Evolutionary conservation across 2,113 vertebrate species (phyloP).

Genomic region (Lamprologus sp.): DNA sequence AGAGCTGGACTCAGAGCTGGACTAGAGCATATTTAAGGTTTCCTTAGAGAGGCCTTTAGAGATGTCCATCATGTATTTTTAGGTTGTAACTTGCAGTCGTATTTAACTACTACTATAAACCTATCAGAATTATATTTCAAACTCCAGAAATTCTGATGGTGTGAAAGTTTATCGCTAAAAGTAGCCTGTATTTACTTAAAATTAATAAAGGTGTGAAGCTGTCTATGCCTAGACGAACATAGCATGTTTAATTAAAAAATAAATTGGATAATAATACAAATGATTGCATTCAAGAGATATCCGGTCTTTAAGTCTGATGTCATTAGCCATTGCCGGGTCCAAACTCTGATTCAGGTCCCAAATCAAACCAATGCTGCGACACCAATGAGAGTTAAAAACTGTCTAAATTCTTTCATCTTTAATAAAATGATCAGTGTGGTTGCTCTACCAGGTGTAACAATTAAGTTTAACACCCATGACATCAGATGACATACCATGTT

Average conservation of each 20-base stretch:
- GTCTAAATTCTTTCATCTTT: neutral
- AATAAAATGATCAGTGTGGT: neutral
- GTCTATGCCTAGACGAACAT: neutral
- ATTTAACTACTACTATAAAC: rapidly evolving
- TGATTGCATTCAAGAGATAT: neutral
- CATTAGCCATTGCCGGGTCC: neutral
- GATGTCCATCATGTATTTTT: neutral
- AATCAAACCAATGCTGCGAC: neutral
- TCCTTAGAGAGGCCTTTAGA: neutral
- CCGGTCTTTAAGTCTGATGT: neutral
- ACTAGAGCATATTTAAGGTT: neutral
- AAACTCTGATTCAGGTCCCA: neutral
- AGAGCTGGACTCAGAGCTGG: neutral
- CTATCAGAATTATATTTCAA: neutral
- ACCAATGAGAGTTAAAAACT: neutral
- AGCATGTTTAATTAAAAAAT: neutral
- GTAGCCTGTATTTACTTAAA: neutral
- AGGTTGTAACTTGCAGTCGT: neutral
- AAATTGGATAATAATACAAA: neutral
- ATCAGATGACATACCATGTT: neutral
- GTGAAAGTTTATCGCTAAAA: neutral
- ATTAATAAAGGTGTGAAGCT: neutral
- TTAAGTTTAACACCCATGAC: neutral
- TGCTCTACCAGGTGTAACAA: neutral
- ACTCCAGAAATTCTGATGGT: neutral